A percentile compares a stretch with the other conserved stretches of the same genome.
Conservation (phyloP, 2,113 vertebrate species). For the Steatornis caripensis region DNA sequence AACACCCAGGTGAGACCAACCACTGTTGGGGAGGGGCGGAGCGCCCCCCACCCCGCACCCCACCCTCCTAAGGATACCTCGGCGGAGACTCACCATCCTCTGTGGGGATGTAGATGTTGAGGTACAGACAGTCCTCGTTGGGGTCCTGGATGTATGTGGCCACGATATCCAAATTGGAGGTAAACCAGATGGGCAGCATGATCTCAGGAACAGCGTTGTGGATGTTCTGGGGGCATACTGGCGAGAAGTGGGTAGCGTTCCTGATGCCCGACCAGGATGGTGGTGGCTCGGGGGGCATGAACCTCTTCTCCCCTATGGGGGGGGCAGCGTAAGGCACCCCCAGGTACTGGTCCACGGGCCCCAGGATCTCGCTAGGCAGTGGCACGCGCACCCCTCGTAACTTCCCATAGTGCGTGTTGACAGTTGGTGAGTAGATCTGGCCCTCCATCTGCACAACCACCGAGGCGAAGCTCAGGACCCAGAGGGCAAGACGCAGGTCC, state of each 20-base stretch:
- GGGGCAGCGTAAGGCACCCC: constrained; percentile 89
- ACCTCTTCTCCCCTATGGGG: constrained; percentile 91
- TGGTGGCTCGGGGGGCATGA: constrained; percentile 93
- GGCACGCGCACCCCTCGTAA: constrained; percentile 90
- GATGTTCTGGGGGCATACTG: constrained; percentile 98
- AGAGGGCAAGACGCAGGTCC: constrained; percentile 78
- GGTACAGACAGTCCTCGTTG: constrained; percentile 97
- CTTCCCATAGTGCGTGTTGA: constrained; percentile 98
- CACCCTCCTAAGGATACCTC: neutral
- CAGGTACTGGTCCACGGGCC: constrained; percentile 90
- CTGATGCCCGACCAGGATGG: constrained; percentile 97
- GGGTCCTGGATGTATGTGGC: constrained; percentile 98
- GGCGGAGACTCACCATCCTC: constrained; percentile 97
- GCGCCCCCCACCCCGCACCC: neutral
- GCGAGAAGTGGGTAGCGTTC: constrained; percentile 96
- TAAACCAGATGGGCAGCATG: constrained; percentile 99
- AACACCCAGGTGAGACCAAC: constrained; percentile 70
- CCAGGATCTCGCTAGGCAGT: constrained; percentile 94
- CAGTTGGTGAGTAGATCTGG: constrained; percentile 92
- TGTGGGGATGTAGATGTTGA: constrained; percentile 99
- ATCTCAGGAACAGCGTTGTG: constrained; percentile 97
- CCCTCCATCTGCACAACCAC: constrained; percentile 71
- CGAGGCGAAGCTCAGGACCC: constrained; percentile 86
- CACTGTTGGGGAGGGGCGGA: constrained; percentile 36
- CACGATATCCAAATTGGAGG: constrained; percentile 98